These are phyloP conservation scores for Drosophila barbarae DNA, from an alignment of 2,888 invertebrate genomes.

Conservation along the genomic window DNA sequence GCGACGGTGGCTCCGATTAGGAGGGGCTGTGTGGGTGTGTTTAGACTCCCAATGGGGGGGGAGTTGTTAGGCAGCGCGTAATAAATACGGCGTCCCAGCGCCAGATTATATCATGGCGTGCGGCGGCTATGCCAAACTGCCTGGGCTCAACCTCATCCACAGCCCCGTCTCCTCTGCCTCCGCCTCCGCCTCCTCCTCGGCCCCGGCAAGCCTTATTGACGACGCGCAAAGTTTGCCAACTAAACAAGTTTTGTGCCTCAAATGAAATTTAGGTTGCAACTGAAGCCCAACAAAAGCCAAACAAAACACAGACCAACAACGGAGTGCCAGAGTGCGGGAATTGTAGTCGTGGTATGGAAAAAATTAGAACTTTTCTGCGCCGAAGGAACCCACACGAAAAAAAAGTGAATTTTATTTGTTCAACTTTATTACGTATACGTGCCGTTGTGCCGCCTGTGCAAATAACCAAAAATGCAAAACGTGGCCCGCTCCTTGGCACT, in stretches of 20 bases:
- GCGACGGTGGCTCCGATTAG: slow-evolving; percentile 8
- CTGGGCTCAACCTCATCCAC: slow-evolving; percentile 44
- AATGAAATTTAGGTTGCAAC: slow-evolving; percentile 76
- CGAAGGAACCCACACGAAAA: slow-evolving; percentile 45
- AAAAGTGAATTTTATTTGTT: slow-evolving; percentile 75
- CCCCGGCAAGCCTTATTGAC: slow-evolving; percentile 60
- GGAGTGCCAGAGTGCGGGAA: slow-evolving; percentile 5
- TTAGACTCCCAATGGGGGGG: slow-evolving; percentile 5
- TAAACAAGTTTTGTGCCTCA: slow-evolving; percentile 74
- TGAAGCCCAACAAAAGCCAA: slow-evolving; percentile 72
- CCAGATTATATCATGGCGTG: slow-evolving; percentile 71
- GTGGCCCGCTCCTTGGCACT: slow-evolving; percentile 23
- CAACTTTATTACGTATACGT: slow-evolving; percentile 75
- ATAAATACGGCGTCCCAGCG: slow-evolving; percentile 53
- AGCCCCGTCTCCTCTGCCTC: not conserved
- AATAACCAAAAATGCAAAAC: slow-evolving; percentile 73
- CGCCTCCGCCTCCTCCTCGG: not conserved
- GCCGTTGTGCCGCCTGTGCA: slow-evolving; percentile 68
- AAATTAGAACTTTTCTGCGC: slow-evolving; percentile 70
- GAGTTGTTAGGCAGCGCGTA: slow-evolving; percentile 52
- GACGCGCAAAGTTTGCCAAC: slow-evolving; percentile 74
- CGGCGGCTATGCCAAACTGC: slow-evolving; percentile 61
- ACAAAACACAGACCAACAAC: slow-evolving; percentile 55
- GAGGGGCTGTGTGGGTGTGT: not conserved
- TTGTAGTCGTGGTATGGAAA: slow-evolving; percentile 32